Evolutionary conservation across 2,888 invertebrate species (phyloP), one percentile per base, ranked within the genome.

Genomic region (Prionchulus punctatus): DNA sequence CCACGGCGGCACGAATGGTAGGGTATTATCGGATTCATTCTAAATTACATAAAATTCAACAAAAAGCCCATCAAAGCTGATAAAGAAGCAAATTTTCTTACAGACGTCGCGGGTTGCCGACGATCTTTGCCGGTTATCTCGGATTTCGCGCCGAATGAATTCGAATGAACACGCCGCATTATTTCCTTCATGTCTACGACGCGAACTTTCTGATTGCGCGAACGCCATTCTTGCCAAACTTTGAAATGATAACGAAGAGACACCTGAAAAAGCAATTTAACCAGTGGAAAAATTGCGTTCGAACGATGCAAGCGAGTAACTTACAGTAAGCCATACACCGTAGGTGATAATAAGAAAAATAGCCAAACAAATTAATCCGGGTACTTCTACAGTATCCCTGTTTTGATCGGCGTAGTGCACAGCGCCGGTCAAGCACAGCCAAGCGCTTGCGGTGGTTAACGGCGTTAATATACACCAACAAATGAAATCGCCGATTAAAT

Each of bases 381-480:
- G 61, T 48, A 63, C 60, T 60, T 67, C 67, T 61, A 65, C 65
- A 26, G 55, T 30, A 4, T 51, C 56, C 3, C 60, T 59, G 18
- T 31, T 47, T 2, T 30, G 15, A 42, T 60, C 64, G n/a, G 55
- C 55, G n/a, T 28, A 52, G 56, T 71, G 66, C 23, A 66, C 62
- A 28, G 76, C 74, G 7, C 76, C 76, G 42, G 72, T 62, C 26
- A 72, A 69, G 65, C 77, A 78, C 23, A 78, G 67, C 65, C 74
- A 77, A 15, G 73, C 68, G 31, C 76, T 75, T 75, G 69, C 76
- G 69, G 59, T 70, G 2, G 79, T 78, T 56, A 81, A 66, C 0
- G 80, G 80, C 1, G 79, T 79, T 53, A 81, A 72, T 36, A 80
- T 63, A 21, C 76, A 63, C 63, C 79, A 79, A 43, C 79, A 78